Evolutionary conservation across 1,140 invertebrate genomes (phyloP).

Genomic region (Manduca sexta): DNA sequence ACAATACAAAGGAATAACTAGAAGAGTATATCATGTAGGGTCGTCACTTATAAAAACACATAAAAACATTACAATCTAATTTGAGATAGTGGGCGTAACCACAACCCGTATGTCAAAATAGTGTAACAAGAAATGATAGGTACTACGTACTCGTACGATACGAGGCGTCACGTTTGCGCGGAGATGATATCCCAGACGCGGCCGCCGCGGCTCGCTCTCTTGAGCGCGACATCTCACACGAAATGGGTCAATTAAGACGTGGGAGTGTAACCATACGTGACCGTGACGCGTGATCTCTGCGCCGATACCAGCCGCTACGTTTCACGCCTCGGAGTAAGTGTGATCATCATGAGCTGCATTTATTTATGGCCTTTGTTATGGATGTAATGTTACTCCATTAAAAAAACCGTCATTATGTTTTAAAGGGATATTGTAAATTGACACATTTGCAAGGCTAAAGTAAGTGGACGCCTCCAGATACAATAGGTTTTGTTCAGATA

Average conservation of each 20-base stretch:
- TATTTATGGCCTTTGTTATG: no score
- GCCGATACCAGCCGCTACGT: slow-evolving; percentile 46
- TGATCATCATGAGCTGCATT: no score
- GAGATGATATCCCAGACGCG: slow-evolving; percentile 60
- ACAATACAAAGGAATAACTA: no score
- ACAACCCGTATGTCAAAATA: slow-evolving; percentile 32
- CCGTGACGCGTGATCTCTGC: slow-evolving; percentile 56
- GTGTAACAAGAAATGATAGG: slow-evolving; percentile 29
- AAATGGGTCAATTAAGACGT: slow-evolving; percentile 72
- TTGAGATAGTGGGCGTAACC: background rate
- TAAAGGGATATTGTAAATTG: no score
- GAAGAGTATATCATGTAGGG: no score
- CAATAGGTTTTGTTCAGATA: background rate
- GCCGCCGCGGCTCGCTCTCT: slow-evolving; percentile 31
- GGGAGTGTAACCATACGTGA: slow-evolving; percentile 64
- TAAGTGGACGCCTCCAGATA: slow-evolving; percentile 26
- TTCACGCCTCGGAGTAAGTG: slow-evolving; percentile 61
- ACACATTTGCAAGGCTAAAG: no score
- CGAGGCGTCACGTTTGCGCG: slow-evolving; percentile 46
- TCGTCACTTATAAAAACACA: background rate
- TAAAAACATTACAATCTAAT: background rate
- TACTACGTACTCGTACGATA: slow-evolving; percentile 23
- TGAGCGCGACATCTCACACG: slow-evolving; percentile 54
- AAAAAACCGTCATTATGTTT: no score
- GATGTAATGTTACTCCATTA: no score